Base-by-base conservation (phyloP, 2,888 invertebrate genomes). In the Maniola hyperantus region DNA sequence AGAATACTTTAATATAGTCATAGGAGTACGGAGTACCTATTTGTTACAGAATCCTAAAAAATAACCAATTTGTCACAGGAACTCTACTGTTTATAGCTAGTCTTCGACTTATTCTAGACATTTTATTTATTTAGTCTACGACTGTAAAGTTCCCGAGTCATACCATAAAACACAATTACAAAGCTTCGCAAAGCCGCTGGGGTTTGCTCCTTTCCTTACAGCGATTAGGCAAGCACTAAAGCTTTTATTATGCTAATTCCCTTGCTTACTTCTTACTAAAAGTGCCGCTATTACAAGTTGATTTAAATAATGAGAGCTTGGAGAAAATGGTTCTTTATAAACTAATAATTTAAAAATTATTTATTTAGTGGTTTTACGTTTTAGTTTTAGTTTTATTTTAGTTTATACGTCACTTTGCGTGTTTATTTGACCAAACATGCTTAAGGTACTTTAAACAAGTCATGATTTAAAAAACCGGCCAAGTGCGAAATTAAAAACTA, bases 231-330 rank as follows among this genome's bases (percentile, higher is more conserved):
- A 50, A 64, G 53, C 53, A 58, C 51, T 64, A 26, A 62, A 53
- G 53, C 66, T 66, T 66, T 69, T 69, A 66, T 60, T 60, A 69
- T 66, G 68, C 60, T 66, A 69, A 69, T 66, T 59, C 63, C 10
- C 36, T 55, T 46, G 33, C 50, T 64, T 36, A 60, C 59, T 51
- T 55, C 60, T 54, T 63, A 63, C 58, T 62, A 51, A 53, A 63
- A 60, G 59, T 59, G 50, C 50, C 58, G 59, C 59, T 48, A 51
- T 68, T 62, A 65, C 60, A 51, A 61, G 46, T 46, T 34, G 48
- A 59, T 59, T 59, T 59, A 48, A 59, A 59, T 59, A 59, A 48
- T 48, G 48, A 48, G 59, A 5, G 46, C 34, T 33, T 10, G 10
- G 34, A 15, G 46, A 48, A 59, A 46, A 59, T 59, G 20, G 39